These are phyloP conservation scores for Himalopsyche anomala DNA, from an alignment of 2,888 invertebrate species.

Conservation along the genomic window DNA sequence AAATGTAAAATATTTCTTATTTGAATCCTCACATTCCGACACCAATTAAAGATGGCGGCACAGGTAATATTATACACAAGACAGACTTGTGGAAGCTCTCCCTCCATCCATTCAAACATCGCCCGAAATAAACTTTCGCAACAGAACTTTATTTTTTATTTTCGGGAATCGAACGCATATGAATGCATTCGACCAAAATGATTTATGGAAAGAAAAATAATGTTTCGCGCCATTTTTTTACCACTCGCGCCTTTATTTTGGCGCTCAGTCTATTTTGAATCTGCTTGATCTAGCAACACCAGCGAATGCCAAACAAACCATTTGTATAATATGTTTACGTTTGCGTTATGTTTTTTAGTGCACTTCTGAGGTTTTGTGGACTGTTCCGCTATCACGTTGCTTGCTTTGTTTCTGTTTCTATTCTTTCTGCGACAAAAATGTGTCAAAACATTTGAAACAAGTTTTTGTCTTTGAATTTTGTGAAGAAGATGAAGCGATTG, in stretches of 20 bases:
- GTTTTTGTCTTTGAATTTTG: no score
- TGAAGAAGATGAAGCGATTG: no score
- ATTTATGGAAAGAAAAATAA: conserved; percentile 15
- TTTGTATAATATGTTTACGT: background rate
- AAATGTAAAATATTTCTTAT: no score
- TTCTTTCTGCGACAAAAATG: no score
- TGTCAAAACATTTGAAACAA: no score
- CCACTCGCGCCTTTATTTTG: background rate
- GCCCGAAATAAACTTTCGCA: background rate
- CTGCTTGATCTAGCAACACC: conserved; percentile 9
- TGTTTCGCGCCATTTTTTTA: conserved; percentile 18
- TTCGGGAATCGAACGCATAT: background rate
- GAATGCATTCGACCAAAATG: conserved; percentile 4
- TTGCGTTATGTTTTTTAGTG: background rate
- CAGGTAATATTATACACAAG: background rate
- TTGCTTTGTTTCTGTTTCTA: no score
- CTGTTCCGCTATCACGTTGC: no score
- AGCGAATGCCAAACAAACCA: background rate
- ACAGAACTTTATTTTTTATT: background rate
- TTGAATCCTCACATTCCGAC: no score
- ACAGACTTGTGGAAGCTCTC: no score
- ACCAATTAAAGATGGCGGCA: background rate
- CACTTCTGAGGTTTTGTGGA: background rate
- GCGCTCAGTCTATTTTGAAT: conserved; percentile 1
- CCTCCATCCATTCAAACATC: background rate